A percentile compares a stretch with the other conserved stretches of the same genome.
Conservation (phyloP, 2,797 vertebrate species). For the Falco rusticolus region DNA sequence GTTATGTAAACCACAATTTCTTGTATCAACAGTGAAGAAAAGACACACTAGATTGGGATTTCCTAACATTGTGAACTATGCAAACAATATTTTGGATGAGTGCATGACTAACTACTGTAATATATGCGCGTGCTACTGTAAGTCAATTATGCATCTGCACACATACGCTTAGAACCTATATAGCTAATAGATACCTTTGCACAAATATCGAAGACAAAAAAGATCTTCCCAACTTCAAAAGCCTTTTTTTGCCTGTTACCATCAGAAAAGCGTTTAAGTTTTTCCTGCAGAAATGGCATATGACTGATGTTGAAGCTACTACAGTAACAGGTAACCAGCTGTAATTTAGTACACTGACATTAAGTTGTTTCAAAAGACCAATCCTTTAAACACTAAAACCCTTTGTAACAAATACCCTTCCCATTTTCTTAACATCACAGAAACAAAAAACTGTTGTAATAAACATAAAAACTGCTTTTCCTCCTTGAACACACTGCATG, state of each 20-base stretch:
- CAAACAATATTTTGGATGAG: background rate
- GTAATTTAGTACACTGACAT: background rate
- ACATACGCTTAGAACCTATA: background rate
- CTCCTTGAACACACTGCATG: background rate
- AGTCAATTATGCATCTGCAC: background rate
- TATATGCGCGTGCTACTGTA: fast-evolving
- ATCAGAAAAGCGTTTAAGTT: background rate
- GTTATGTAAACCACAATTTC: background rate
- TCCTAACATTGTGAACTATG: background rate
- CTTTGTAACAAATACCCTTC: background rate
- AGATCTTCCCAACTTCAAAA: background rate
- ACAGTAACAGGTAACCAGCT: background rate
- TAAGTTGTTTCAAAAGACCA: background rate
- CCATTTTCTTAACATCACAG: background rate
- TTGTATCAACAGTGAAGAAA: background rate
- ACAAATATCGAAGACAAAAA: background rate
- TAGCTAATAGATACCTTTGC: background rate
- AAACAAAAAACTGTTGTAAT: background rate
- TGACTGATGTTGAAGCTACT: background rate
- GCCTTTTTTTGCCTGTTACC: background rate
- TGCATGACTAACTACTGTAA: background rate
- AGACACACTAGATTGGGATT: background rate
- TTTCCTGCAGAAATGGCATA: background rate
- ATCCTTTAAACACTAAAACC: background rate
- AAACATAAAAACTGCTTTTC: background rate